Conservation (phyloP, 1,140 invertebrate genomes). For the Drosophila albomicans region DNA sequence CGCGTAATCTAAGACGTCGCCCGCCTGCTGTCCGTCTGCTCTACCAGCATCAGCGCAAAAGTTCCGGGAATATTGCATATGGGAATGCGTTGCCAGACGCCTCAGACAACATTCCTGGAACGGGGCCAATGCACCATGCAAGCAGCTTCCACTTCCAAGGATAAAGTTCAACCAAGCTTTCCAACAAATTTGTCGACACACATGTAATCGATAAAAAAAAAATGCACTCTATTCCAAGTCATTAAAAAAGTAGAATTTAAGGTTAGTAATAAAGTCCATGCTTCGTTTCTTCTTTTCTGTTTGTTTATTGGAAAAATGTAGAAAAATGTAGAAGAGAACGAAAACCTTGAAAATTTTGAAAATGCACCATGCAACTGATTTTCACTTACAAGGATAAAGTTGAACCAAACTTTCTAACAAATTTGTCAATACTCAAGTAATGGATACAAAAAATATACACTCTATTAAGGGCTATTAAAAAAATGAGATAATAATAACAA, state of each 20-base stretch:
- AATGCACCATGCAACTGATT: constrained; percentile 26
- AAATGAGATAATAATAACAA: too few relatives aligned
- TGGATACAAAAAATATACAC: not conserved
- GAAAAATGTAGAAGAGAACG: too few relatives aligned
- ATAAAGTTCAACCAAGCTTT: constrained; percentile 23
- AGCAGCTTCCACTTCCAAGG: constrained; percentile 18
- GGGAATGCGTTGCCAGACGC: constrained; percentile 28
- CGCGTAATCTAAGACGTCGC: constrained; percentile 60
- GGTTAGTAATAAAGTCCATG: too few relatives aligned
- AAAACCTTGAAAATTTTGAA: too few relatives aligned
- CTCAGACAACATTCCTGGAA: constrained; percentile 75
- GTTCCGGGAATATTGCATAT: constrained; percentile 58
- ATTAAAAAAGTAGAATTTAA: not conserved
- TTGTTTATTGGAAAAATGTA: too few relatives aligned
- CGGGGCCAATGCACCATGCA: constrained; percentile 35
- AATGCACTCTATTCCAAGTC: too few relatives aligned
- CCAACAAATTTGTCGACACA: not conserved
- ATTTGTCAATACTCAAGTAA: constrained; percentile 2
- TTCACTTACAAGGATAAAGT: constrained; percentile 27
- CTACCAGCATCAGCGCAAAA: constrained; percentile 32
- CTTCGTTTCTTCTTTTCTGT: too few relatives aligned
- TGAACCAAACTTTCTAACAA: not conserved
- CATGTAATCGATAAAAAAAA: not conserved
- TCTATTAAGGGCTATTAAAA: not conserved
- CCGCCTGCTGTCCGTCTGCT: not conserved